phyloP scores from a whole-genome alignment of 2,888 invertebrate species.

The Sylvicola cinctus region DNA sequence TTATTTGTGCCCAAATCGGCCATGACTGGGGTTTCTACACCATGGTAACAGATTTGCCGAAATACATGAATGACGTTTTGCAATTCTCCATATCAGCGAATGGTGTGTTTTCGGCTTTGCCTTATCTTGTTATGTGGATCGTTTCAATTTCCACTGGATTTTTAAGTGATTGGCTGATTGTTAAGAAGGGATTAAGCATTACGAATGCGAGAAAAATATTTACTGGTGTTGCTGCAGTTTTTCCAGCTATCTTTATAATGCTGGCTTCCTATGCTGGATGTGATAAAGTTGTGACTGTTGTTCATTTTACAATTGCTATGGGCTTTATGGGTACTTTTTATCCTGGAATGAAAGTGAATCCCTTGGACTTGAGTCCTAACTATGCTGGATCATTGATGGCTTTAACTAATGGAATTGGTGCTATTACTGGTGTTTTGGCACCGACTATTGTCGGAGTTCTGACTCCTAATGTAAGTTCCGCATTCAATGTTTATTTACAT shows the following conservation, averaged over 20 bases:
- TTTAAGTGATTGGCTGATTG: conserved; percentile 45
- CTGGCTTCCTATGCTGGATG: conserved; percentile 48
- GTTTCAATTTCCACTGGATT: conserved; percentile 37
- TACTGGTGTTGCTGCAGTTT: conserved; percentile 45
- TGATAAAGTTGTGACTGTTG: conserved; percentile 34
- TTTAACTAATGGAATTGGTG: conserved; percentile 48
- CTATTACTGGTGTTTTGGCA: conserved; percentile 47
- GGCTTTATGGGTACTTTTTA: conserved; percentile 49
- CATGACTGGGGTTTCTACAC: conserved; percentile 47
- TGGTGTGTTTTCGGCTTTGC: conserved; percentile 35
- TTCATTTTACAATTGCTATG: conserved; percentile 44
- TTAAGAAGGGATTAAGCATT: conserved; percentile 31
- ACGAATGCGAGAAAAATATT: conserved; percentile 39
- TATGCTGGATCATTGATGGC: conserved; percentile 47
- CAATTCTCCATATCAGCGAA: conserved; percentile 37
- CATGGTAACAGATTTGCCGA: conserved; percentile 41
- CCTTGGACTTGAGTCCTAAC: conserved; percentile 42
- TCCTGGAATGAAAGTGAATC: conserved; percentile 49
- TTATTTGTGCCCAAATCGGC: conserved; percentile 50
- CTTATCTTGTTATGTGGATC: conserved; percentile 39
- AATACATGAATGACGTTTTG: conserved; percentile 38
- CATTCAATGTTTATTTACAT: not conserved
- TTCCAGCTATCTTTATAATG: conserved; percentile 44
- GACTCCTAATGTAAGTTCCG: conserved; percentile 36
- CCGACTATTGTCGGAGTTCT: conserved; percentile 44